Evolutionary conservation across 1,140 invertebrate species (phyloP), one percentile per base, ranked within the genome.

Genomic region (Steinernema khuongi): DNA sequence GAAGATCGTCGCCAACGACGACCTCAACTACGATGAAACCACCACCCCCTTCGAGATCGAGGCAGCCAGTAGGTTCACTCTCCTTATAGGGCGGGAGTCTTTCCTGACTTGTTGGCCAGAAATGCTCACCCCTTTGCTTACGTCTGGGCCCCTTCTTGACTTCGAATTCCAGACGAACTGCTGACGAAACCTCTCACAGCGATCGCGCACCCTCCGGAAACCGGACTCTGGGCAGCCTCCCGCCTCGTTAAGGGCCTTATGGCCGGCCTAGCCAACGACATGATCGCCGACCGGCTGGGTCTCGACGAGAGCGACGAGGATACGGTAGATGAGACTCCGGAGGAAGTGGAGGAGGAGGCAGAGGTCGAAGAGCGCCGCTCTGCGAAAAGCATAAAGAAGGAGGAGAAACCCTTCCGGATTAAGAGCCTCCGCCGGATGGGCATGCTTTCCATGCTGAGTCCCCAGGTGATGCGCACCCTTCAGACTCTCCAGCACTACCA

Each of bases 21-120:
- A 85, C 14, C 72, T n/a, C n/a, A n/a, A 71, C n/a, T 73, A 68
- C 18, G 77, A 81, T 2, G 82, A 83, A 70, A 76, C 74, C 30
- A 73, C 79, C 19, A 80, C 70, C n/a, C 83, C 82, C 19, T 76
- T 83, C 43, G 79, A 83, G 69, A 70, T 84, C 44, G 80, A 73
- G 41, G 85, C 82, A 75, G 75, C 83, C 28, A 77, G 78, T 81
- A 67, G 67, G 70, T 36, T 60, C 26, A n/a, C 50, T 4, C 19
- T 60, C n/a, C n/a, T n/a, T n/a, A n/a, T n/a, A n/a, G n/a, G n/a
- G n/a, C n/a, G n/a, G n/a, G n/a, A n/a, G n/a, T 60, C 50, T 60
- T 60, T 60, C 50, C 14, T 60, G 14, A 4, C 22, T 14, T 60
- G 7, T 60, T 60, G 22, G 11, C n/a, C 4, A 11, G 50, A 60